Evolutionary conservation across 2,797 vertebrate species (phyloP).

Genomic region (Tokudaia tokunoshimensis): DNA sequence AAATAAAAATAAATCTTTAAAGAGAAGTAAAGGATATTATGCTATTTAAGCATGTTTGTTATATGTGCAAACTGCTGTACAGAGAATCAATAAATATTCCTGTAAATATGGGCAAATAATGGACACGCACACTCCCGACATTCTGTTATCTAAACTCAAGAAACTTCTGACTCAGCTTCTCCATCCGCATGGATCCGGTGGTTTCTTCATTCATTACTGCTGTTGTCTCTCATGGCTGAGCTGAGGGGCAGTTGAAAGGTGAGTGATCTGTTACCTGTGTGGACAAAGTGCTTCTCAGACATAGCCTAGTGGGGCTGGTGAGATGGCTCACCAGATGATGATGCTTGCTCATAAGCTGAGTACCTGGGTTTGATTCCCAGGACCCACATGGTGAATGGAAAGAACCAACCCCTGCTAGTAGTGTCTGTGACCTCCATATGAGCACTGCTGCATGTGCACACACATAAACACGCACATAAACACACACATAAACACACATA

Average conservation of each 20-base stretch:
- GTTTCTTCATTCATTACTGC: background rate
- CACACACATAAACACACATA: background rate
- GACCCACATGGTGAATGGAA: background rate
- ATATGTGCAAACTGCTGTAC: slow-evolving; percentile 10
- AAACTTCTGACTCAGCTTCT: background rate
- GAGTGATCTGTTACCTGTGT: background rate
- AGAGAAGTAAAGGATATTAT: slow-evolving; percentile 11
- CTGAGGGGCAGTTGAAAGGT: background rate
- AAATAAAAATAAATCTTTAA: background rate
- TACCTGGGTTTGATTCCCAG: background rate
- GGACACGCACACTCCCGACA: background rate
- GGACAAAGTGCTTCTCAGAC: background rate
- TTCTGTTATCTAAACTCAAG: background rate
- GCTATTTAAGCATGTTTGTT: background rate
- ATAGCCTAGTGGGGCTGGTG: background rate
- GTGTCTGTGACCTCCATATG: background rate
- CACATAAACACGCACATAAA: background rate
- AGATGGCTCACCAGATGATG: background rate
- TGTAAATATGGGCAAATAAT: background rate
- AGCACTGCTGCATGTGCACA: background rate
- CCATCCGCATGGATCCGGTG: background rate
- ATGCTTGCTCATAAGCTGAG: background rate
- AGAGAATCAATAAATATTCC: background rate
- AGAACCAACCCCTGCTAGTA: too few species aligned
- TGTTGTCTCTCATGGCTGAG: background rate